Percentiles rank a stretch among this genome's conserved stretches.
phyloP scores from a whole-genome alignment of 1,140 invertebrate genomes.

The Holcopasites calliopsidis region DNA sequence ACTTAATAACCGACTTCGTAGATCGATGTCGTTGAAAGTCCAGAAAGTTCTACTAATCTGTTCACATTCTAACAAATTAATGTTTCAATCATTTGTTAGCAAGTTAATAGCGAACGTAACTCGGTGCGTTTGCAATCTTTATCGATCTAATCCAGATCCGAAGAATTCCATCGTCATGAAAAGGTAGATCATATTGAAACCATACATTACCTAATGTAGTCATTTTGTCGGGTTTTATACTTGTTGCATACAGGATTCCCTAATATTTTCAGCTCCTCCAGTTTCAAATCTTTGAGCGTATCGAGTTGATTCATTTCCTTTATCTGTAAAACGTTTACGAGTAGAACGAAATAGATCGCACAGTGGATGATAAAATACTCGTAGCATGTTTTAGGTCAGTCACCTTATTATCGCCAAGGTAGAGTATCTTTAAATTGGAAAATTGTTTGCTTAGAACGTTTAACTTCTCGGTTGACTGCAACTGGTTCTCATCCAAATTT shows the following conservation, averaged over 20 bases:
- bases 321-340: conserved; percentile 83
- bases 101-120: background rate
- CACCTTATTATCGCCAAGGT: conserved; percentile 92
- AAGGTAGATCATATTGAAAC: conserved; percentile 34
- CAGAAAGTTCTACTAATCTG: background rate
- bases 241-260: conserved; percentile 90
- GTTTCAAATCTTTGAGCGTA: conserved; percentile 83
- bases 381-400: conserved; percentile 58
- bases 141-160: background rate
- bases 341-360: background rate
- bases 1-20: too few relatives aligned
- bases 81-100: background rate
- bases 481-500: conserved; percentile 90
- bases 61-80: background rate
- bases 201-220: conserved; percentile 91
- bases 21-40: too few relatives aligned
- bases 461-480: conserved; percentile 85
- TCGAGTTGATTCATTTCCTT: conserved; percentile 85
- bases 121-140: background rate
- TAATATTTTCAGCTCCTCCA: conserved; percentile 88
- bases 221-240: conserved; percentile 85
- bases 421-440: conserved; percentile 88
- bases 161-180: conserved; percentile 8
- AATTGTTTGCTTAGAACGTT: conserved; percentile 83
- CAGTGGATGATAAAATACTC: background rate